These are phyloP conservation scores for Pseudopipra pipra DNA, from an alignment of 2,113 vertebrate species.

Conservation along the genomic window DNA sequence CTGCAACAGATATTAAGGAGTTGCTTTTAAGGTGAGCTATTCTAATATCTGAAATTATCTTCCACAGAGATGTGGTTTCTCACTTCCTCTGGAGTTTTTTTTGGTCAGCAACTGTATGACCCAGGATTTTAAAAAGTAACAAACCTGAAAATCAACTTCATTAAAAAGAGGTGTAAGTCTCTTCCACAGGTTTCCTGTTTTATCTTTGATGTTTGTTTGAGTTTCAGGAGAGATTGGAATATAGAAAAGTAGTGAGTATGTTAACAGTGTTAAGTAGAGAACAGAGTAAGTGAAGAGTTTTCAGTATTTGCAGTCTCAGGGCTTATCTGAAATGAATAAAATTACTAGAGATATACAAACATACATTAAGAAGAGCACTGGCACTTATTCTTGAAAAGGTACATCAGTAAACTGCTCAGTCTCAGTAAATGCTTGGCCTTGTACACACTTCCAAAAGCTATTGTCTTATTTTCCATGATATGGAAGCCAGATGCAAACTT, in stretches of 20 bases:
- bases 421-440: background rate
- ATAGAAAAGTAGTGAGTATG: background rate
- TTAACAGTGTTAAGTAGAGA: slow-evolving; percentile 19
- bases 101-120: background rate
- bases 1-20: background rate
- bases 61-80: background rate
- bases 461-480: background rate
- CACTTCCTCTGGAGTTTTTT: background rate
- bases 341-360: background rate
- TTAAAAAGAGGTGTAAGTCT: slow-evolving; percentile 44
- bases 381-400: background rate
- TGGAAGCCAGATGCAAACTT: background rate
- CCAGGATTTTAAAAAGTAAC: slow-evolving; percentile 41
- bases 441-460: background rate
- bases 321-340: slow-evolving; percentile 20
- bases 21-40: slow-evolving; percentile 11
- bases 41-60: slow-evolving; percentile 52
- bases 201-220: slow-evolving; percentile 58
- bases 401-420: background rate
- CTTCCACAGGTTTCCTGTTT: slow-evolving; percentile 29
- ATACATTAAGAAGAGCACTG: background rate
- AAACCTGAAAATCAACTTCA: slow-evolving; percentile 53
- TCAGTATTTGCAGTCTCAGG: background rate
- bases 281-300: slow-evolving; percentile 1
- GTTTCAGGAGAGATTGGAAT: slow-evolving; percentile 31